Evolutionary conservation across 2,113 vertebrate species (phyloP), one percentile per base, ranked within the genome.

Genomic region (Psephotus haematonotus): DNA sequence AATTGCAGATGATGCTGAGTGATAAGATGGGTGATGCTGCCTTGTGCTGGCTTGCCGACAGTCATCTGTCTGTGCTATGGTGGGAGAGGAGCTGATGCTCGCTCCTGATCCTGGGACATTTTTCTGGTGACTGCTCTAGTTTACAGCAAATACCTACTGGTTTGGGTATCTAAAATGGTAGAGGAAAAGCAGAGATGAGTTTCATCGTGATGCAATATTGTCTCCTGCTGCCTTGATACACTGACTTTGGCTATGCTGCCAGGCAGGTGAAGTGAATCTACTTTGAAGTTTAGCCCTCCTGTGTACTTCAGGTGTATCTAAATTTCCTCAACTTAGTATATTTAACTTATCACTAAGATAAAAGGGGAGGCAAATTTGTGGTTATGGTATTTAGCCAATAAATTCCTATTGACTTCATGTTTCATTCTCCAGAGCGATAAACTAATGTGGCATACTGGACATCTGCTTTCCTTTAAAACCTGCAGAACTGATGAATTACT

Each of bases 21-120:
- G 35, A 15, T 63, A 13, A 33, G 63, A 44, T 86, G 65, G 17
- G n/a, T 33, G 29, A 12, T 0, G 0, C 22, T 65, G 46, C n/a
- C 25, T 10, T 20, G 31, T 64, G 74, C 50, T 70, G 68, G 37
- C 68, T 81, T 49, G 33, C 39, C 29, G 37, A 1, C 27, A 60
- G 17, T 18, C n/a, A 14, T 23, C 28, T 43, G 2, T 63, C 49
- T 62, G 63, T 29, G 13, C 44, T 47, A 2, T 9, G 29, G 31
- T 63, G 35, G 46, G 78, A 59, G 53, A 52, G 46, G 24, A 84
- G 24, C 25, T 78, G 22, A 33, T 57, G 46, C 18, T 84, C 25
- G 13, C 3, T 82, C 28, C 17, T 1, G 2, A 5, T 69, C 28
- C 65, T 72, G 31, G 17, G 33, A n/a, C 2, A 0, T 27, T 74